Evolutionary conservation across 35 echinoderm and acorn worm genomes (phyloP).

Genomic region (Amphiura filiformis): DNA sequence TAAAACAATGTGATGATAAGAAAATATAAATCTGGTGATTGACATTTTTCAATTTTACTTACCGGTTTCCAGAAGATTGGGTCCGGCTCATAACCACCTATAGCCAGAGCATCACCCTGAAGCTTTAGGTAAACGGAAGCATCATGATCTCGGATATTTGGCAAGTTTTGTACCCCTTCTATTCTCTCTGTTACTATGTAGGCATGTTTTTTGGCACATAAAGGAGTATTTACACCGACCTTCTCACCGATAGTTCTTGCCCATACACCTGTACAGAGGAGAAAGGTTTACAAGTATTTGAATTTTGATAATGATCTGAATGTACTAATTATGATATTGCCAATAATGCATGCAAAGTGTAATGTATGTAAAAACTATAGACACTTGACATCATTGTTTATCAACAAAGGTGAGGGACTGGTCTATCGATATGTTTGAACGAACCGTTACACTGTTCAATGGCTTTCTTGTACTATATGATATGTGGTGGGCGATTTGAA

Average conservation of each 20-base stretch:
- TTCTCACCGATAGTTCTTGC: conserved; percentile 67
- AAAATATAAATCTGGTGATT: too few species aligned
- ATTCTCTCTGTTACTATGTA: conserved; percentile 88
- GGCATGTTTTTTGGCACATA: conserved; percentile 79
- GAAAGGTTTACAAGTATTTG: not conserved
- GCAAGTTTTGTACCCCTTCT: conserved; percentile 88
- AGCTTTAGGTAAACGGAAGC: conserved; percentile 86
- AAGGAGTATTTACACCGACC: conserved; percentile 69
- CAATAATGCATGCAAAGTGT: not conserved
- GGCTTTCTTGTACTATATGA: too few species aligned
- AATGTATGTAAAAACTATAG: not conserved
- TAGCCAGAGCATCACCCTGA: conserved; percentile 77
- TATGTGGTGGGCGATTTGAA: too few species aligned
- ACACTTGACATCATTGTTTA: too few species aligned
- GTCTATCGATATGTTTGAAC: too few species aligned
- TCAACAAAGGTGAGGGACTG: too few species aligned
- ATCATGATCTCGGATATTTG: conserved; percentile 94
- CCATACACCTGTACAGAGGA: conserved; percentile 66
- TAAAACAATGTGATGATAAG: too few species aligned
- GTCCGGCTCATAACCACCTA: conserved; percentile 90
- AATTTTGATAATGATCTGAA: not conserved
- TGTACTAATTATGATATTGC: not conserved
- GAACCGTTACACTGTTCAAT: too few species aligned
- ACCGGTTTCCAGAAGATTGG: conserved; percentile 85
- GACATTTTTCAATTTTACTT: conserved; percentile 7